Percentiles rank a stretch among this genome's conserved stretches.
Evolutionary conservation across 2,888 invertebrate genomes (phyloP).

Genomic region (Thysanoteuthis rhombus): DNA sequence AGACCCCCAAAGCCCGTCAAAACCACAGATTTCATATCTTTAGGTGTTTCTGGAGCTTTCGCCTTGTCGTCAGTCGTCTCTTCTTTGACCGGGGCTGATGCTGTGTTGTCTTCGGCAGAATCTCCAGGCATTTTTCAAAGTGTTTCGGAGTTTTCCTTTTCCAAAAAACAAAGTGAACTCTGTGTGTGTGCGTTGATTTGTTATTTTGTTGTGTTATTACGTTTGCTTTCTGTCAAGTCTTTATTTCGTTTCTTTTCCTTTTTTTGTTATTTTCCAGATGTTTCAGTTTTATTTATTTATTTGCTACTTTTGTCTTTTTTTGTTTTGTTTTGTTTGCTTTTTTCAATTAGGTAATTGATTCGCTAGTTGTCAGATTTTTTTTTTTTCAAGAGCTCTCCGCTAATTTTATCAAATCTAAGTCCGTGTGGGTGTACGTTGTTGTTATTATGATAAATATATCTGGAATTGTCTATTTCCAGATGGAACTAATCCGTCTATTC

Average conservation of each 20-base stretch:
- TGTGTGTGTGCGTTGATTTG: not conserved
- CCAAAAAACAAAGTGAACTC: not conserved
- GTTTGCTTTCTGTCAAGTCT: not conserved
- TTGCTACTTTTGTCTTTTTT: not conserved
- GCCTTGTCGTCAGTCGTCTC: constrained; percentile 43
- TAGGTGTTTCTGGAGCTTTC: constrained; percentile 71
- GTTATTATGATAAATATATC: not conserved
- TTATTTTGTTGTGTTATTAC: not conserved
- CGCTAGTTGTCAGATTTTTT: no score
- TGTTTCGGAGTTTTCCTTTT: not conserved
- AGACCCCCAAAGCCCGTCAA: constrained; percentile 87
- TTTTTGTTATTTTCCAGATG: not conserved
- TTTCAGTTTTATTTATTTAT: not conserved
- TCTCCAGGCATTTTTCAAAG: constrained; percentile 17
- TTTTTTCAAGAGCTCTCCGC: no score
- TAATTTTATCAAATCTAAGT: no score
- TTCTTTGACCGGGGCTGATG: constrained; percentile 35
- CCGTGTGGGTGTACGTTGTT: not conserved
- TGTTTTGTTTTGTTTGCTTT: no score
- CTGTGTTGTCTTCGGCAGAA: not conserved
- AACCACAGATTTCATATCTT: constrained; percentile 86
- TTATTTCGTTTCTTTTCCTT: not conserved
- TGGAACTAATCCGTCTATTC: no score
- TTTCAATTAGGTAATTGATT: no score
- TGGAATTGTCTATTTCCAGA: no score